Conservation (phyloP, 2,113 vertebrate genomes). For the Vulpes lagopus region DNA sequence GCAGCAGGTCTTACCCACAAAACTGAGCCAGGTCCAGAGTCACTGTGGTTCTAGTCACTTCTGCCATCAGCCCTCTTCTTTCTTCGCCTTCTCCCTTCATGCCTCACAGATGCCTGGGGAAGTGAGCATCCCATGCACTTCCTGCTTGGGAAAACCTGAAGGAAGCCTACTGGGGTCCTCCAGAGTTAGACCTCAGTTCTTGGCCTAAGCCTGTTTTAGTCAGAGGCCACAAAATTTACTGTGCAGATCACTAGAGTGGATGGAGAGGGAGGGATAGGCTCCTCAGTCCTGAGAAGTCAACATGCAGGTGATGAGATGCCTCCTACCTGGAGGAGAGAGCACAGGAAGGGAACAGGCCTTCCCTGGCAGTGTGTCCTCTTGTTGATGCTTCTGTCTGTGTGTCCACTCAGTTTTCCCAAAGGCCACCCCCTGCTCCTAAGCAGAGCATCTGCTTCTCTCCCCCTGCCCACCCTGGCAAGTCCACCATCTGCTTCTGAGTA, state of each 20-base stretch:
- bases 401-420: not conserved
- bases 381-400: not conserved
- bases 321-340: not conserved
- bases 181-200: not conserved
- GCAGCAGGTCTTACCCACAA: not conserved
- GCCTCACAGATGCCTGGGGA: not conserved
- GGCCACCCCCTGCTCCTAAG: not conserved
- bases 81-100: not conserved
- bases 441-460: not conserved
- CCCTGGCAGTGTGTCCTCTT: not conserved
- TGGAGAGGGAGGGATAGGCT: not conserved
- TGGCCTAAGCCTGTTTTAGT: not conserved
- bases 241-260: not conserved
- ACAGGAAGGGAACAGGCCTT: not conserved
- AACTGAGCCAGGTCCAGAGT: not conserved
- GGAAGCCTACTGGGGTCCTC: not conserved
- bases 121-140: not conserved
- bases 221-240: not conserved
- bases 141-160: not conserved
- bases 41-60: not conserved
- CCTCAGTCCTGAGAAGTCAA: not conserved
- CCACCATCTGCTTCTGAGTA: not conserved
- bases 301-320: not conserved
- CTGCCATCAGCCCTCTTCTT: not conserved
- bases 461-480: not conserved